These are phyloP conservation scores for Morus bassanus DNA, from an alignment of 2,797 vertebrate species.

Conservation along the genomic window DNA sequence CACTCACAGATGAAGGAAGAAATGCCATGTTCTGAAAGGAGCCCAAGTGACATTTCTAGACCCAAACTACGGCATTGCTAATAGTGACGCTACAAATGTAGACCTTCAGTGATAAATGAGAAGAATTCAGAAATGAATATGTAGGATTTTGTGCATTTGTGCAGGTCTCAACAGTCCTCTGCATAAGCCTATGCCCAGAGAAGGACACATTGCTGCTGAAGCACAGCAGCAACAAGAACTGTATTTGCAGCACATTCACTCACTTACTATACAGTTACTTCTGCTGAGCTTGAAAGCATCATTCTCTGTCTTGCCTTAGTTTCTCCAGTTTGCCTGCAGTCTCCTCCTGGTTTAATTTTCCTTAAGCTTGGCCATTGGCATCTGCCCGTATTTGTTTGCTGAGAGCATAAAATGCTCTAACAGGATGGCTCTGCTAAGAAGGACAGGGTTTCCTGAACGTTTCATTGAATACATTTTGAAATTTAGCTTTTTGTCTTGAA, in stretches of 20 bases:
- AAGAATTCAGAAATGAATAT: background rate
- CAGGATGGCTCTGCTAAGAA: background rate
- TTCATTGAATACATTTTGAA: background rate
- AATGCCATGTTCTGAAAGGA: background rate
- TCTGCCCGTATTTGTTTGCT: background rate
- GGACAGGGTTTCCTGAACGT: background rate
- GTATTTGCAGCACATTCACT: background rate
- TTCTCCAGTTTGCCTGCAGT: background rate
- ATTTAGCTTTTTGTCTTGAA: background rate
- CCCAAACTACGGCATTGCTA: background rate
- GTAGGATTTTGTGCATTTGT: background rate
- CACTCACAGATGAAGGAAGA: background rate
- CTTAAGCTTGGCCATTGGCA: background rate
- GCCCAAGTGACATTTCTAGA: background rate
- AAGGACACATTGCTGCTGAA: background rate
- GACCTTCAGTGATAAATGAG: background rate
- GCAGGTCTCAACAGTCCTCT: background rate
- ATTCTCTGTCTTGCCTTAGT: background rate
- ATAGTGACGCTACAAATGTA: background rate
- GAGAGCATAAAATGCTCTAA: background rate
- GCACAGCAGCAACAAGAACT: background rate
- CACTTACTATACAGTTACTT: background rate
- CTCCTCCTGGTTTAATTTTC: background rate
- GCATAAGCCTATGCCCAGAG: background rate
- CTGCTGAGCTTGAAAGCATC: background rate